A percentile compares a stretch with the other conserved stretches of the same genome.
These are phyloP conservation scores for Zhengitettix transpicula DNA, from an alignment of 2,888 invertebrate species.

Conservation along the genomic window DNA sequence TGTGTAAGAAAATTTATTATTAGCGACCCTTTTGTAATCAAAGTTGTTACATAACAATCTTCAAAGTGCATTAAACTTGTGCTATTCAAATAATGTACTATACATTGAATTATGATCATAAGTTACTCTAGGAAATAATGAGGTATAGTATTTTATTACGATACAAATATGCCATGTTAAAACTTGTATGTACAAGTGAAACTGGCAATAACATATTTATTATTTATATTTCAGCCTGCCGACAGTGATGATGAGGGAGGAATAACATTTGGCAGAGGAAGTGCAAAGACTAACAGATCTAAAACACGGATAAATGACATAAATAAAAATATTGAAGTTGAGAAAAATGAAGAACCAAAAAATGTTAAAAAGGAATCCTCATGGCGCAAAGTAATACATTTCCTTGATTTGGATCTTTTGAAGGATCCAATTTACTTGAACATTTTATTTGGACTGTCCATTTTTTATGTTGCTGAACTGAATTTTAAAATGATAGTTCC, in stretches of 20 bases:
- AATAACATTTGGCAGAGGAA: background rate
- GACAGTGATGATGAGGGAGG: constrained; percentile 7
- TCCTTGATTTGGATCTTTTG: constrained; percentile 54
- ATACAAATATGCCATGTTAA: too few relatives aligned
- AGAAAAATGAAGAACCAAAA: background rate
- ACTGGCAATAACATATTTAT: background rate
- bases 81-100: too few relatives aligned
- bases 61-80: too few relatives aligned
- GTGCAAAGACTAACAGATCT: background rate
- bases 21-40: too few relatives aligned
- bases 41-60: too few relatives aligned
- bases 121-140: too few relatives aligned
- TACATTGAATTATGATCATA: too few relatives aligned
- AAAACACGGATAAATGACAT: constrained; percentile 17
- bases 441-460: constrained; percentile 50
- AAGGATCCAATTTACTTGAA: constrained; percentile 58
- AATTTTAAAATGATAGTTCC: constrained; percentile 12
- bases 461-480: constrained; percentile 46
- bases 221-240: background rate
- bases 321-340: constrained; percentile 1
- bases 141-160: too few relatives aligned
- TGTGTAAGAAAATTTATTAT: too few relatives aligned
- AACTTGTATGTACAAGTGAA: too few relatives aligned
- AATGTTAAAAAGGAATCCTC: background rate
- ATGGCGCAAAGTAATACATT: constrained; percentile 29